Evolutionary conservation across 2,797 vertebrate species (phyloP).

Genomic region (Agapornis canus): DNA sequence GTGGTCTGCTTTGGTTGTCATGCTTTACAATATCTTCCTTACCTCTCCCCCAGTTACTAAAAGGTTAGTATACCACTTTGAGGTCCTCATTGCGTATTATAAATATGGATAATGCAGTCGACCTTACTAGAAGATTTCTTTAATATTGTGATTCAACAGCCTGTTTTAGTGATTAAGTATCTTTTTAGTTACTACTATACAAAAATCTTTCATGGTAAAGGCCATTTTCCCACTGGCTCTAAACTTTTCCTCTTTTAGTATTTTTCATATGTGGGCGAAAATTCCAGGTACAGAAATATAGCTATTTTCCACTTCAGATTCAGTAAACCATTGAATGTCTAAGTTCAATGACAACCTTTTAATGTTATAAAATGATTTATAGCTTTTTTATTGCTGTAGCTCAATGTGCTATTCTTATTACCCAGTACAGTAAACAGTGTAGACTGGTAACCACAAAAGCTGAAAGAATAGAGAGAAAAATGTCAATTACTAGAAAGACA

Average conservation of each 20-base stretch:
- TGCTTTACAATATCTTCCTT: not conserved
- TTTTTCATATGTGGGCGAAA: not conserved
- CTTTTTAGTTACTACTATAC: conserved; percentile 32
- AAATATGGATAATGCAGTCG: not conserved
- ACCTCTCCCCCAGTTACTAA: not conserved
- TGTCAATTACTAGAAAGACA: not conserved
- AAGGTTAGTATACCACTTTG: conserved; percentile 56
- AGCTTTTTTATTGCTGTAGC: not conserved
- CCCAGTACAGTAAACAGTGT: not conserved
- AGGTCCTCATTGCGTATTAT: not conserved
- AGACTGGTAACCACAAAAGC: not conserved
- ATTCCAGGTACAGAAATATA: not conserved
- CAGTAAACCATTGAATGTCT: not conserved
- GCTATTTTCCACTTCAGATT: not conserved
- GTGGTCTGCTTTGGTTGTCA: not conserved
- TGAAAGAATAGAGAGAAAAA: conserved; percentile 4
- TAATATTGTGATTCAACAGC: not conserved
- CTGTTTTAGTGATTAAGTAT: conserved; percentile 32
- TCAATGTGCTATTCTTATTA: not conserved
- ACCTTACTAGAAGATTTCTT: conserved; percentile 33
- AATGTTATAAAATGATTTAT: not conserved
- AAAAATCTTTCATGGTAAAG: conserved; percentile 35
- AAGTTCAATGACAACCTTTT: conserved; percentile 19
- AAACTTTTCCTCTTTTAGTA: not conserved
- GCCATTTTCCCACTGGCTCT: conserved; percentile 1